Conservation (phyloP, 2,797 vertebrate genomes). For the Gadopsis bispinosus region DNA sequence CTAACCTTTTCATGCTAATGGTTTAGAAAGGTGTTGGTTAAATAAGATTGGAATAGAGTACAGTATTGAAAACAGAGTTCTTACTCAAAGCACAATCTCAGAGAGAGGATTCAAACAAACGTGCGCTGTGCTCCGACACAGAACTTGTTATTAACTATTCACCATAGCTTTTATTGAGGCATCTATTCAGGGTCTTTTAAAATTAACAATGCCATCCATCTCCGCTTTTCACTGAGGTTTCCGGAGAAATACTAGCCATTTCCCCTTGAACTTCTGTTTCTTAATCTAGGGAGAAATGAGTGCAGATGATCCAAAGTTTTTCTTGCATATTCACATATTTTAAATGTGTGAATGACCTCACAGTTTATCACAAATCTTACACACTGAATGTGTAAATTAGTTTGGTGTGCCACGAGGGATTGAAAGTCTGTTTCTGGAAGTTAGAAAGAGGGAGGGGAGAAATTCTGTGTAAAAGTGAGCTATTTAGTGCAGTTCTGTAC, state of each 20-base stretch:
- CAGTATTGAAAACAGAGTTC: neutral
- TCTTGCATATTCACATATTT: conserved; percentile 7
- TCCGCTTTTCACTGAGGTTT: conserved; percentile 38
- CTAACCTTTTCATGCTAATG: neutral
- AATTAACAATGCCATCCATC: conserved; percentile 45
- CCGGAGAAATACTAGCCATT: neutral
- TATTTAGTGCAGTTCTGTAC: conserved; percentile 8
- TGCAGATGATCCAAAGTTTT: neutral
- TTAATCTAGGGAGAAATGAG: conserved; percentile 5
- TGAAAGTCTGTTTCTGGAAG: conserved; percentile 11
- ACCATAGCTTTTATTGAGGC: conserved; percentile 23
- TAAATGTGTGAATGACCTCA: conserved; percentile 11
- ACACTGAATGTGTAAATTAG: conserved; percentile 13
- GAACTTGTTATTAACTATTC: neutral
- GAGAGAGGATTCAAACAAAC: neutral
- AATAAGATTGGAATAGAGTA: neutral
- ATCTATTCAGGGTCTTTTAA: conserved; percentile 34
- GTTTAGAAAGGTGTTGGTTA: neutral
- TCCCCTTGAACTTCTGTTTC: conserved; percentile 17
- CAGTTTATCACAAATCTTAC: conserved; percentile 6
- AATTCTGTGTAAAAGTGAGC: neutral
- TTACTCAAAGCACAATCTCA: neutral
- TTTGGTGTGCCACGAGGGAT: conserved; percentile 12
- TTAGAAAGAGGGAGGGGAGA: neutral
- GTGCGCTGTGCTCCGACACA: neutral